Evolutionary conservation across 35 echinoderm and acorn worm genomes (phyloP), one percentile per base, ranked within the genome.

Genomic region (Ptychodera flava): DNA sequence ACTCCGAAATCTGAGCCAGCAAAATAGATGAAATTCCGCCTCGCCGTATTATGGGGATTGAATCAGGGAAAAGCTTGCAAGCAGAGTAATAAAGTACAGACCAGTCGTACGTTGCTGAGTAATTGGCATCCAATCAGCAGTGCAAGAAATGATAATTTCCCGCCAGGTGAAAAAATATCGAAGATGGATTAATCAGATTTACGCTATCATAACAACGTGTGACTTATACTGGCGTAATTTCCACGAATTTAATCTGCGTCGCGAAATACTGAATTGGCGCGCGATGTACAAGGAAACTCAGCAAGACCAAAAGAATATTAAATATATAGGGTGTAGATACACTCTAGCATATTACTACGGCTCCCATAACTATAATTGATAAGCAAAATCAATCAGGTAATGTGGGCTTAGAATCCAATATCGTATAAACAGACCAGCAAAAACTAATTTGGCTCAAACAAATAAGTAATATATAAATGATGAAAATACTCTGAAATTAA

Each of bases 381-480:
- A 64, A 64, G 22, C 6, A 22, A 64, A 64, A 12, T 22, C 6
- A 64, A 12, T 22, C 6, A 22, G 6, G 22, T 64, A 64, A 64
- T 64, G 45, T 22, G 6, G 22, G 22, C 45, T 22, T 64, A 64
- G 6, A 64, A 64, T 64, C 45, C 45, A 64, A 64, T 64, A 64
- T 64, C 45, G 6, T 64, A 64, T 22, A 22, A 12, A 22, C 6
- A 64, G 45, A 64, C 45, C 45, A 64, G 45, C 45, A 64, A 64
- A n/a, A 64, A 64, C 45, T 64, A 64, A 64, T 64, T 64, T 64
- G 45, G 45, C 45, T 64, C 45, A 64, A 64, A 64, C 45, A 64
- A 64, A 64, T 64, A 64, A 64, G 6, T 64, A 64, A 64, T 64
- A 64, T 64, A 64, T 64, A 64, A 64, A 64, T 64, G 45, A 64